A percentile compares a stretch with the other conserved stretches of the same genome.
These are phyloP conservation scores for Philotrypesis tridentata DNA, from an alignment of 1,140 invertebrate genomes.

Conservation along the genomic window DNA sequence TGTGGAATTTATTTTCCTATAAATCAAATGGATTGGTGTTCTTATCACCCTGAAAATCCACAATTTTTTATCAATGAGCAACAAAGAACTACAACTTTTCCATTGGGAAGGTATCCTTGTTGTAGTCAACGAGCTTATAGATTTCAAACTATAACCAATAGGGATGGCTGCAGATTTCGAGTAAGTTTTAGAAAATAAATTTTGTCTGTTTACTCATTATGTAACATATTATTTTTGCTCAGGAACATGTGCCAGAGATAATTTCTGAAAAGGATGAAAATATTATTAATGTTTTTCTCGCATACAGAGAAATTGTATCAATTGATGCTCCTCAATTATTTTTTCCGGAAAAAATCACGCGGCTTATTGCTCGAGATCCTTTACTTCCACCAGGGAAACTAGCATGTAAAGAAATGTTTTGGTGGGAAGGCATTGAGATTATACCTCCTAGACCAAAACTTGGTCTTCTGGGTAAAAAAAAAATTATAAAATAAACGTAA, in stretches of 20 bases:
- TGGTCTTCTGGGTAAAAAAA: constrained; percentile 75
- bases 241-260: constrained; percentile 78
- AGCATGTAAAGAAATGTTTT: constrained; percentile 78
- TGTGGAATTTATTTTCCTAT: constrained; percentile 86
- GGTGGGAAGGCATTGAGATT: constrained; percentile 82
- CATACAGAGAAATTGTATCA: constrained; percentile 76
- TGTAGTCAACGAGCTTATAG: constrained; percentile 88
- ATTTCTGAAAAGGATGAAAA: constrained; percentile 75
- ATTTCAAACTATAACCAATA: constrained; percentile 80
- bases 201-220: background rate
- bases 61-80: constrained; percentile 84
- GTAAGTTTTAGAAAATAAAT: constrained; percentile 51
- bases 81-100: constrained; percentile 76
- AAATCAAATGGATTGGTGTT: constrained; percentile 86
- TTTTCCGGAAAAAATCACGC: constrained; percentile 80
- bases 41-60: constrained; percentile 83
- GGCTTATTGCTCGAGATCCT: constrained; percentile 77
- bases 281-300: constrained; percentile 75
- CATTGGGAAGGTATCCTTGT: constrained; percentile 86
- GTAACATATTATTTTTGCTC: constrained; percentile 40
- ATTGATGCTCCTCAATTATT: constrained; percentile 78
- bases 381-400: constrained; percentile 70
- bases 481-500: background rate
- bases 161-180: constrained; percentile 67
- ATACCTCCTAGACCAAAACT: constrained; percentile 77